phyloP scores from a whole-genome alignment of 2,797 vertebrate species.

The Champsocephalus gunnari region DNA sequence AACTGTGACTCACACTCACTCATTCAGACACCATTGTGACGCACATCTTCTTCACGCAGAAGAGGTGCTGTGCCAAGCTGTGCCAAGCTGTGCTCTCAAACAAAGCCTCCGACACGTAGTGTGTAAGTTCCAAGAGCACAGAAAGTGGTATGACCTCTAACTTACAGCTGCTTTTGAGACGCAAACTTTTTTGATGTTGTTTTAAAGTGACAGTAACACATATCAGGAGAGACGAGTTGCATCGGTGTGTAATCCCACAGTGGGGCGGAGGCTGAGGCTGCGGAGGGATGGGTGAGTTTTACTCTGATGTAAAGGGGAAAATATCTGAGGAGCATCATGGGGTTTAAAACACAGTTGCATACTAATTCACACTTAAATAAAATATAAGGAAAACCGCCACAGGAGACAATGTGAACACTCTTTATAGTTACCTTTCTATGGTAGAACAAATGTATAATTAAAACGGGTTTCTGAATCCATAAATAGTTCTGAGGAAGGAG shows the following conservation, averaged over 20 bases:
- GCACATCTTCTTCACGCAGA: constrained; percentile 48
- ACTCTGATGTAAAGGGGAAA: background rate
- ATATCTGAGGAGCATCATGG: constrained; percentile 1
- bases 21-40: constrained; percentile 46
- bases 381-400: background rate
- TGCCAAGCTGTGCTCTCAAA: constrained; percentile 3
- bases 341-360: background rate
- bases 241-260: background rate
- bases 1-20: constrained; percentile 48
- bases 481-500: background rate
- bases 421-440: background rate
- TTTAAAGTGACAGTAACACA: constrained; percentile 12
- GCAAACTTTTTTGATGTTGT: constrained; percentile 14
- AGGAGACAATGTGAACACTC: background rate
- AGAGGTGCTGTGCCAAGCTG: constrained; percentile 33
- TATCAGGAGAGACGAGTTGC: background rate
- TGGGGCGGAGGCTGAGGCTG: constrained; percentile 27
- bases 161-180: constrained; percentile 8
- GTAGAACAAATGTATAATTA: background rate
- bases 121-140: constrained; percentile 14
- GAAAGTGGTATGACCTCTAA: background rate
- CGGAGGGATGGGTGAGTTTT: background rate
- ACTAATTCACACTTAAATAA: background rate
- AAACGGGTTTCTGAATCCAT: background rate
- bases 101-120: constrained; percentile 29